These are phyloP conservation scores for Phalacrocorax carbo DNA, from an alignment of 2,113 vertebrate genomes.

Conservation along the genomic window DNA sequence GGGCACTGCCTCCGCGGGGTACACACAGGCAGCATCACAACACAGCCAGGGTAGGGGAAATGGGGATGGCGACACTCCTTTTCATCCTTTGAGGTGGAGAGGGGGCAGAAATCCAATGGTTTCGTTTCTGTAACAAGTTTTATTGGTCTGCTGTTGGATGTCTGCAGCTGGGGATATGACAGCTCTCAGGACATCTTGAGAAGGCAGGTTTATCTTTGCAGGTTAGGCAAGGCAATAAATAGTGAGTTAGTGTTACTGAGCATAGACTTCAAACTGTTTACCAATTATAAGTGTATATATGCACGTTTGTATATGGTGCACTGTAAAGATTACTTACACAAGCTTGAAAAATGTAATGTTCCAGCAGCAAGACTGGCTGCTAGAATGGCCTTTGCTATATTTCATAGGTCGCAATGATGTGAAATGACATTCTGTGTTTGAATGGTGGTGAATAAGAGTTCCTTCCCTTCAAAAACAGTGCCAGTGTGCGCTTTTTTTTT, in stretches of 20 bases:
- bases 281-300: neutral
- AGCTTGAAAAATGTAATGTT: neutral
- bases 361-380: neutral
- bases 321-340: neutral
- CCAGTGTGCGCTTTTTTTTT: no score
- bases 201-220: constrained; percentile 14
- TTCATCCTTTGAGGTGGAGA: neutral
- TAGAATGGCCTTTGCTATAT: neutral
- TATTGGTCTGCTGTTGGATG: neutral
- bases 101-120: neutral
- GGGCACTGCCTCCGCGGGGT: neutral
- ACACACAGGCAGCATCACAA: neutral
- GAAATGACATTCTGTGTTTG: neutral
- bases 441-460: neutral
- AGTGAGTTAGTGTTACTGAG: neutral
- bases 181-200: neutral
- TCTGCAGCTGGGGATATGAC: neutral
- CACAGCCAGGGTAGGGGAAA: neutral
- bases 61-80: fast-evolving
- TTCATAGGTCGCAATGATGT: neutral
- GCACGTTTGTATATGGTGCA: neutral
- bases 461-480: neutral
- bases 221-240: neutral
- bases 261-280: neutral
- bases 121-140: constrained; percentile 5